Evolutionary conservation across 2,888 invertebrate genomes (phyloP), one percentile per base, ranked within the genome.

Genomic region (Lasioglossum morio): DNA sequence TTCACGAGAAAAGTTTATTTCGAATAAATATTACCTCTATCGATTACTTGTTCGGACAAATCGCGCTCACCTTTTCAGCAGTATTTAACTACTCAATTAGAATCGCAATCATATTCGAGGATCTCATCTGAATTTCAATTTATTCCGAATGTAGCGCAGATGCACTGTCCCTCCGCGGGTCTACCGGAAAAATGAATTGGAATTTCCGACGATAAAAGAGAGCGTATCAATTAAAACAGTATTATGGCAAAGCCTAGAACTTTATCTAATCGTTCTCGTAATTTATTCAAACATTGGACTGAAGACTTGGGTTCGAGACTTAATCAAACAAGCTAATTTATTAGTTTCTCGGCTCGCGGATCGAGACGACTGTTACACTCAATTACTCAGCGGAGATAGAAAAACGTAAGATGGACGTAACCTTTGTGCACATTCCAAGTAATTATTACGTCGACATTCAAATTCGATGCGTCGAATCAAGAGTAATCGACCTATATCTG

Each of bases 281-380:
- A 23, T 66, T 19, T 23, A 69, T 69, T 37, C 34, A 69, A 69
- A 8, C 66, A 23, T 23, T 69, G 66, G 63, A 63, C 63, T 23
- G 23, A 69, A 69, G 4, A 34, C 19, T 69, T 34, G 37, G 37
- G 34, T 69, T 10, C 37, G 34, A 23, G 66, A 69, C 66, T 4
- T 23, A 23, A 69, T 69, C 34, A 19, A 69, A 66, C 34, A 34
- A 69, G 66, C 37, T 37, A 23, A 69, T 69, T 69, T 69, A 69
- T 69, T 23, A 4, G 66, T 23, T 37, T 69, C 34, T 69, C 23
- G 66, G 19, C 0, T 69, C 1, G 23, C 3, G 19, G 19, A 69
- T 69, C 37, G 1, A 4, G 37, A 19, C 23, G 34, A 69, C 4
- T 34, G 66, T 69, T 23, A 37, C 3, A 34, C 10, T 23, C 19